Conservation (phyloP, 92 coral and sea anemone genomes). For the Palythoa grandiflora region DNA sequence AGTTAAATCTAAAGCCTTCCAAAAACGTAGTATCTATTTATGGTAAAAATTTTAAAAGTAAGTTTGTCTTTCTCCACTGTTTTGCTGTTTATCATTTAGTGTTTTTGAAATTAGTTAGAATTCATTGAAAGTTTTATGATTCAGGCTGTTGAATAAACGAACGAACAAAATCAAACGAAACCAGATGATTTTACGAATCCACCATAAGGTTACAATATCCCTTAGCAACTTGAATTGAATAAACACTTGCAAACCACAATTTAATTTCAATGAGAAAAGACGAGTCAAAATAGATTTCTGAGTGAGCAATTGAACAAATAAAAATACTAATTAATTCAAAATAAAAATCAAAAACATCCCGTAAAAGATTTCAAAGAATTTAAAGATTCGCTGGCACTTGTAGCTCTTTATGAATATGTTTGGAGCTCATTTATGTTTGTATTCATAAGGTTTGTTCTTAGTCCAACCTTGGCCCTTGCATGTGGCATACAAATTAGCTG, state of each 20-base stretch:
- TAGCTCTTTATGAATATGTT: conserved; percentile 24
- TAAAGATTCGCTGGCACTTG: conserved; percentile 19
- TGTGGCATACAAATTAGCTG: conserved; percentile 74
- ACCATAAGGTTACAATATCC: not conserved
- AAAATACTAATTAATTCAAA: not conserved
- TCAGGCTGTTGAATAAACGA: no score
- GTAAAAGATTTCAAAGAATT: conserved; percentile 43
- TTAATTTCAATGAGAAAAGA: not conserved
- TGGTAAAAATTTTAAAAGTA: no score
- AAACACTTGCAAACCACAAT: conserved; percentile 1
- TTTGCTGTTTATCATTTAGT: not conserved
- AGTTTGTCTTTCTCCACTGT: not conserved
- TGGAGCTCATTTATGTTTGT: not conserved
- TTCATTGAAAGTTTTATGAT: no score
- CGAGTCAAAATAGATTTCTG: not conserved
- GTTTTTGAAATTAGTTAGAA: not conserved
- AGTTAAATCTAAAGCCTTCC: no score
- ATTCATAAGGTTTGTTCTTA: not conserved
- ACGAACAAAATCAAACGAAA: not conserved
- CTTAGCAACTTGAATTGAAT: conserved; percentile 17
- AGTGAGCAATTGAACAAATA: not conserved
- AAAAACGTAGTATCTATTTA: no score
- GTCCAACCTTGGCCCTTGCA: conserved; percentile 58
- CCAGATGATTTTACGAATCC: not conserved
- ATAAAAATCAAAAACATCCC: not conserved